A percentile compares a stretch with the other conserved stretches of the same genome.
These are phyloP conservation scores for Potamarius usumacintae DNA, from an alignment of 2,113 vertebrate species.

Conservation along the genomic window DNA sequence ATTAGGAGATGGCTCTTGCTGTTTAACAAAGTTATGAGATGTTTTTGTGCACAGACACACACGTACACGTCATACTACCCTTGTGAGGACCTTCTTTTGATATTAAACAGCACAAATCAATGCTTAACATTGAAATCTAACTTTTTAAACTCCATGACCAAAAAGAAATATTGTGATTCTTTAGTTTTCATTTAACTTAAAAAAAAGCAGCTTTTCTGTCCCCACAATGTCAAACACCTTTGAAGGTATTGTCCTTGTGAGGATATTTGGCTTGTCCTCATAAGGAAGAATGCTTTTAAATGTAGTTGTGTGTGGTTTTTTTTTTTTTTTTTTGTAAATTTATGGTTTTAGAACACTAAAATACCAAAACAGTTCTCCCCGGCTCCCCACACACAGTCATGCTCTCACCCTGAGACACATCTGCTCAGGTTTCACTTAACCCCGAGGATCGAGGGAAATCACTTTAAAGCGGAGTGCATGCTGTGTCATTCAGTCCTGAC, in stretches of 20 bases:
- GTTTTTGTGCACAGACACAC: neutral
- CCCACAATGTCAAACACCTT: neutral
- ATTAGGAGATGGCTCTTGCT: conserved; percentile 42
- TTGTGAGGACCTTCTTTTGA: neutral
- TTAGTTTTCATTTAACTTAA: neutral
- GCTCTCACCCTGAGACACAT: too few relatives aligned
- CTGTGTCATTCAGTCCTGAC: too few relatives aligned
- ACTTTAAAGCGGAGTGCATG: too few relatives aligned
- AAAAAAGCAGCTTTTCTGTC: too few relatives aligned
- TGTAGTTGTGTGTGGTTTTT: too few relatives aligned
- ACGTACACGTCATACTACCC: neutral
- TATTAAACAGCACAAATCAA: neutral
- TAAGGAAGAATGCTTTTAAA: too few relatives aligned
- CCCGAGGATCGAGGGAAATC: too few relatives aligned
- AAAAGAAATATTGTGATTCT: neutral
- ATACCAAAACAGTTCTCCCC: too few relatives aligned
- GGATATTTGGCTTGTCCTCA: neutral
- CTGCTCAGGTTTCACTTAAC: too few relatives aligned
- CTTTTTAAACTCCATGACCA: neutral
- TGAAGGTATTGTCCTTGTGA: neutral
- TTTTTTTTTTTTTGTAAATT: too few relatives aligned
- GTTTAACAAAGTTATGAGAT: conserved; percentile 28
- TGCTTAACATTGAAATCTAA: neutral
- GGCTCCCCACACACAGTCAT: too few relatives aligned
- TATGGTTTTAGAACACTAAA: too few relatives aligned